Conservation (phyloP, 2,797 vertebrate genomes). For the Leptatherina wallacei region DNA sequence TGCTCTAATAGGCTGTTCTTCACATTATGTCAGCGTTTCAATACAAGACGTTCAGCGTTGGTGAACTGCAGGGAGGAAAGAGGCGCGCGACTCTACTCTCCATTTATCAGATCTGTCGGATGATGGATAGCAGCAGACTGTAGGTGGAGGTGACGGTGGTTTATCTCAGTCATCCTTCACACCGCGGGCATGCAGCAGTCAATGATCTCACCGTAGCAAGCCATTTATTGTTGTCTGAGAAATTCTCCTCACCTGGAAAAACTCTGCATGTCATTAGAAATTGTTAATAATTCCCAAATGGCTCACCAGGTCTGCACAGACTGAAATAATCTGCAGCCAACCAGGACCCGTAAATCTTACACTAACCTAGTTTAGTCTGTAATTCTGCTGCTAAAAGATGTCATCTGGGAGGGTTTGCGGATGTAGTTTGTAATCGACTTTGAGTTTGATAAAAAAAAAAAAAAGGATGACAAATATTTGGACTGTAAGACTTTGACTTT, state of each 20-base stretch:
- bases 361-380: too few relatives aligned
- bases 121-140: slow-evolving; percentile 66
- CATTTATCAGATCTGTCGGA: slow-evolving; percentile 73
- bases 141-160: slow-evolving; percentile 65
- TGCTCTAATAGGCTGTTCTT: slow-evolving; percentile 71
- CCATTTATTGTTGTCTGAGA: slow-evolving; percentile 41
- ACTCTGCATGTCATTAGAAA: slow-evolving; percentile 23
- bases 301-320: slow-evolving; percentile 13
- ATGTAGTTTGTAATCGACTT: too few relatives aligned
- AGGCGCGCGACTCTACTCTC: slow-evolving; percentile 46
- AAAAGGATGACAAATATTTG: background rate
- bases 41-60: slow-evolving; percentile 47
- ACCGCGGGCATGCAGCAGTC: slow-evolving; percentile 49
- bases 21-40: slow-evolving; percentile 72
- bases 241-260: slow-evolving; percentile 38
- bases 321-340: background rate
- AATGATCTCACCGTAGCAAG: slow-evolving; percentile 43
- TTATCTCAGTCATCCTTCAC: slow-evolving; percentile 68
- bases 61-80: slow-evolving; percentile 56
- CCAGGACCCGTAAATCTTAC: background rate
- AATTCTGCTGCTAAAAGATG: too few relatives aligned
- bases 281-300: slow-evolving; percentile 12
- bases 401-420: too few relatives aligned
- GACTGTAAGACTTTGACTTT: background rate
- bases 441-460: too few relatives aligned